A percentile compares a stretch with the other conserved stretches of the same genome.
These are phyloP conservation scores for Melanotaenia boesemani DNA, from an alignment of 2,797 vertebrate genomes.

Conservation along the genomic window DNA sequence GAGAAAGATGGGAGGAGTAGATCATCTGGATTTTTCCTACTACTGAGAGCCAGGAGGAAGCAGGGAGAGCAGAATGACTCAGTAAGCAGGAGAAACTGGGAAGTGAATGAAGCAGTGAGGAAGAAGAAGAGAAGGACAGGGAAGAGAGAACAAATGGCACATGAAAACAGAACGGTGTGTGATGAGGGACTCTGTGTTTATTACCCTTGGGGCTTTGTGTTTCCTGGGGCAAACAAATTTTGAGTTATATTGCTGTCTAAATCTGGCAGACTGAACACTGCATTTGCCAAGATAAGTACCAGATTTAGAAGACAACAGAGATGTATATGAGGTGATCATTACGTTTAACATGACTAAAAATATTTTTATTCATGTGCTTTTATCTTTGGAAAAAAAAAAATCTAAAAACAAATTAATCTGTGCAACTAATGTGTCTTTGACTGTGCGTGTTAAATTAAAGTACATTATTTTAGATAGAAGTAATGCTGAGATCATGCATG, in stretches of 20 bases:
- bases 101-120: constrained; percentile 26
- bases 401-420: background rate
- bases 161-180: constrained; percentile 15
- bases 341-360: constrained; percentile 1
- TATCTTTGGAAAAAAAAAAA: background rate
- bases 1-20: constrained; percentile 44
- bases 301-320: constrained; percentile 16
- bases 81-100: constrained; percentile 36
- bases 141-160: constrained; percentile 25
- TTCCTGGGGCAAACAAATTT: constrained; percentile 30
- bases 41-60: constrained; percentile 37
- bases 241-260: constrained; percentile 31
- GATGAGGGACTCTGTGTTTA: constrained; percentile 22
- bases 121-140: constrained; percentile 1
- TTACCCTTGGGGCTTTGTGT: constrained; percentile 29
- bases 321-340: constrained; percentile 16
- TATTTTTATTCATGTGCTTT: background rate
- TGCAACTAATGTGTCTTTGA: background rate
- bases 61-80: constrained; percentile 32
- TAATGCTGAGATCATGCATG: background rate
- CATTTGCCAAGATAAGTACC: constrained; percentile 26
- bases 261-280: constrained; percentile 36
- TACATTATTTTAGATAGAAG: constrained; percentile 8
- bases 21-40: constrained; percentile 53
- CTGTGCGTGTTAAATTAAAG: background rate